Evolutionary conservation across 2,888 invertebrate species (phyloP).

Genomic region (Melolontha melolontha): DNA sequence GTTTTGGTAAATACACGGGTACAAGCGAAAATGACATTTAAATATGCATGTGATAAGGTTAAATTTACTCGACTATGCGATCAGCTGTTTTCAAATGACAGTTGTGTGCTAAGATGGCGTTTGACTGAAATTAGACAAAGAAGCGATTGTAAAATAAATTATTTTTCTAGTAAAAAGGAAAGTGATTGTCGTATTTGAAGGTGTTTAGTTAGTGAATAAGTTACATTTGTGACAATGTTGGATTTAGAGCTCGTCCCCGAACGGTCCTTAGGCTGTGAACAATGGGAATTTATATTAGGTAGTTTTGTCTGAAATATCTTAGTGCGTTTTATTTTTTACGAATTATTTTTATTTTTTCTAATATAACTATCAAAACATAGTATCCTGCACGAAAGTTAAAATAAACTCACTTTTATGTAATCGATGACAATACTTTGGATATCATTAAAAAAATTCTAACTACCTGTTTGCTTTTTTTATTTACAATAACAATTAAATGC

Average conservation of each 20-base stretch:
- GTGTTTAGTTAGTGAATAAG: slow-evolving; percentile 38
- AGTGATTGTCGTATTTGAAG: slow-evolving; percentile 49
- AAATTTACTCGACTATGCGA: slow-evolving; percentile 50
- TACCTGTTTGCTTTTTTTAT: slow-evolving; percentile 34
- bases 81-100: slow-evolving; percentile 63
- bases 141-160: slow-evolving; percentile 54
- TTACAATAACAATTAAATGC: slow-evolving; percentile 5
- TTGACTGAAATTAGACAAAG: slow-evolving; percentile 60
- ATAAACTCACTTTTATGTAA: slow-evolving; percentile 27
- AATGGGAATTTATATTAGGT: slow-evolving; percentile 98
- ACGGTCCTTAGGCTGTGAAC: slow-evolving; percentile 94
- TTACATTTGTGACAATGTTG: slow-evolving; percentile 76
- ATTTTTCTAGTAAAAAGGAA: slow-evolving; percentile 47
- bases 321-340: slow-evolving; percentile 44
- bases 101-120: slow-evolving; percentile 62
- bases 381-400: slow-evolving; percentile 11
- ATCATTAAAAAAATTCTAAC: slow-evolving; percentile 16
- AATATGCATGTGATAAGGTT: slow-evolving; percentile 40
- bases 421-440: slow-evolving; percentile 19
- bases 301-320: slow-evolving; percentile 49
- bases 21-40: slow-evolving; percentile 47
- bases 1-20: slow-evolving; percentile 53
- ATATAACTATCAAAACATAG: slow-evolving; percentile 8
- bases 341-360: slow-evolving; percentile 24
- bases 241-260: slow-evolving; percentile 97